These are phyloP conservation scores for Drosophila aldrichi DNA, from an alignment of 2,888 invertebrate species.

Conservation along the genomic window DNA sequence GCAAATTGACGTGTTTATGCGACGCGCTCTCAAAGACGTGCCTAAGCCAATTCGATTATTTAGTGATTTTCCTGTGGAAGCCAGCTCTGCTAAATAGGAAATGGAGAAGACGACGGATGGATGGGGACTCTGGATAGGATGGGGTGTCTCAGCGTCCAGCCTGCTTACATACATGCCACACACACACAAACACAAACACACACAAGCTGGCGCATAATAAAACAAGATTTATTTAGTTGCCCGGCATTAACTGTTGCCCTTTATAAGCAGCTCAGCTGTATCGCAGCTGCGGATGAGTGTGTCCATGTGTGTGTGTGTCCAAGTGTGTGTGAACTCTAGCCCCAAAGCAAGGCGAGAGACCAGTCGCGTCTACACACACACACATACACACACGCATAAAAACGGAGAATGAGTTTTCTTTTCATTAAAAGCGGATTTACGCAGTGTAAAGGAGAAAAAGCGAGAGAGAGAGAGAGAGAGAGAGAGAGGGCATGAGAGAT, in stretches of 20 bases:
- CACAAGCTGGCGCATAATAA: constrained; percentile 59
- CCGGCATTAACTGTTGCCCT: constrained; percentile 78
- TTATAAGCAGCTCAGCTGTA: constrained; percentile 58
- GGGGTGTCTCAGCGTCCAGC: constrained; percentile 16
- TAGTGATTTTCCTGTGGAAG: constrained; percentile 63
- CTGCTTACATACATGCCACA: constrained; percentile 27
- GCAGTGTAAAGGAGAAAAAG: constrained; percentile 31
- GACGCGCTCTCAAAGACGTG: constrained; percentile 40
- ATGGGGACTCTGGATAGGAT: not conserved
- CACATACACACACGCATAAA: constrained; percentile 55
- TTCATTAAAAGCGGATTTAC: constrained; percentile 81
- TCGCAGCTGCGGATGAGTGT: not conserved
- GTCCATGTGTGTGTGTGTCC: constrained; percentile 17
- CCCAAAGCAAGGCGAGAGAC: constrained; percentile 21
- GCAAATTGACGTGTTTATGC: constrained; percentile 77
- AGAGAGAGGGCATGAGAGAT: constrained; percentile 1
- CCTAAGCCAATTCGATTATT: constrained; percentile 75
- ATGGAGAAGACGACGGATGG: not conserved
- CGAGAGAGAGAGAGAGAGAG: not conserved
- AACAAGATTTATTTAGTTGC: constrained; percentile 80
- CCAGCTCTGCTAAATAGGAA: constrained; percentile 23
- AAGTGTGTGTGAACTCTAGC: constrained; percentile 24
- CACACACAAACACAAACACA: constrained; percentile 8
- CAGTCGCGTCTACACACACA: constrained; percentile 10
- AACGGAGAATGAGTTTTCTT: constrained; percentile 77